A percentile compares a stretch with the other conserved stretches of the same genome.
phyloP scores from a whole-genome alignment of 2,888 invertebrate species.

The Sinohyriopsis cumingii region DNA sequence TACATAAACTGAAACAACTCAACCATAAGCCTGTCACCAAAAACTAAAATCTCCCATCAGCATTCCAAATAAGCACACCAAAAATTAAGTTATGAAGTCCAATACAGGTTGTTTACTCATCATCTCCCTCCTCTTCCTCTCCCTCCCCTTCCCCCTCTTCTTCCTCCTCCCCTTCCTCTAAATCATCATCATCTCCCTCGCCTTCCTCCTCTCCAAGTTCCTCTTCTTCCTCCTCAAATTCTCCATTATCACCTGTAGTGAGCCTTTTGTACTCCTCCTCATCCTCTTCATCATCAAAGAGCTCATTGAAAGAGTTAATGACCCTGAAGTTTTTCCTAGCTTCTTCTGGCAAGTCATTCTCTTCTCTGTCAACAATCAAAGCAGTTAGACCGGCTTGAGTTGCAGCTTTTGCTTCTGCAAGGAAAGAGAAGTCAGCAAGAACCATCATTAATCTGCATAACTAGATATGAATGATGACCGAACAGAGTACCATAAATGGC shows the following conservation, averaged over 20 bases:
- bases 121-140: slow-evolving; percentile 77
- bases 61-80: too few relatives aligned
- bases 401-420: slow-evolving; percentile 89
- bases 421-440: slow-evolving; percentile 20
- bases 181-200: slow-evolving; percentile 51
- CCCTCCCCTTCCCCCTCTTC: slow-evolving; percentile 46
- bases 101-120: slow-evolving; percentile 28
- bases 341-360: slow-evolving; percentile 80
- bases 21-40: too few relatives aligned
- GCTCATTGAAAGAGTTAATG: slow-evolving; percentile 63
- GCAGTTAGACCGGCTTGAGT: slow-evolving; percentile 81
- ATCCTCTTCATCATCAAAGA: slow-evolving; percentile 60
- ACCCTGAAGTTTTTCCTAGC: slow-evolving; percentile 67
- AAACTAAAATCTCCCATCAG: too few relatives aligned
- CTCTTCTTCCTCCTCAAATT: slow-evolving; percentile 40
- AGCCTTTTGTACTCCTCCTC: slow-evolving; percentile 53
- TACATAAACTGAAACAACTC: too few relatives aligned
- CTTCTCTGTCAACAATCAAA: slow-evolving; percentile 81
- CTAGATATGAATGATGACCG: not conserved
- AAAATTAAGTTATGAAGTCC: not conserved
- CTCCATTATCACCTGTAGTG: slow-evolving; percentile 44
- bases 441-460: slow-evolving; percentile 3
- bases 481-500: not conserved
- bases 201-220: slow-evolving; percentile 45
- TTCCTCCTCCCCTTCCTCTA: slow-evolving; percentile 47